phyloP scores from a whole-genome alignment of 2,797 vertebrate genomes.

The Odontamblyopus rebecca region DNA sequence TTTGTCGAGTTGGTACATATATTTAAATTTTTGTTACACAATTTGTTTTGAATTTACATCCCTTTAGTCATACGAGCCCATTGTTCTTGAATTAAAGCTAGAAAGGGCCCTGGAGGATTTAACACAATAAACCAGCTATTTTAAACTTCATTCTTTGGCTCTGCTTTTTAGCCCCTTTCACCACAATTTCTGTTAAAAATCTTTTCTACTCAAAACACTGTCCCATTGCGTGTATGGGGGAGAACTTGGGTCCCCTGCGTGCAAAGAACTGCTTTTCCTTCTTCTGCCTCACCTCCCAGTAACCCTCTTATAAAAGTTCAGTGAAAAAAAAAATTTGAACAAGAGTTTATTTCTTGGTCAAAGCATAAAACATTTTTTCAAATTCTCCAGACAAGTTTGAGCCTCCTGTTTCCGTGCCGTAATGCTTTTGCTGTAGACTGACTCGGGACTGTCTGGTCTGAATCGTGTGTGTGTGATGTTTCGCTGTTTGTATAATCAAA shows the following conservation, averaged over 20 bases:
- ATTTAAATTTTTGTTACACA: background rate
- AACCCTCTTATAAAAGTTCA: slow-evolving; percentile 60
- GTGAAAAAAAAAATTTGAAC: slow-evolving; percentile 34
- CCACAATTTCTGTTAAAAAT: slow-evolving; percentile 47
- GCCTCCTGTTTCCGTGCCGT: slow-evolving; percentile 60
- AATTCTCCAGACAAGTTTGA: slow-evolving; percentile 55
- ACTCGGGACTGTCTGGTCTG: slow-evolving; percentile 47
- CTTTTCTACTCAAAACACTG: slow-evolving; percentile 40
- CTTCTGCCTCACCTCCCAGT: slow-evolving; percentile 45
- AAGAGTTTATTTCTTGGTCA: slow-evolving; percentile 35
- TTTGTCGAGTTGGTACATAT: background rate
- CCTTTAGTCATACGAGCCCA: slow-evolving; percentile 1
- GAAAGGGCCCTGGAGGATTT: slow-evolving; percentile 14
- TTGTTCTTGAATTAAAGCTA: slow-evolving; percentile 21
- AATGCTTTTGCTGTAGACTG: slow-evolving; percentile 57
- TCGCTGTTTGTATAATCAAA: slow-evolving; percentile 68
- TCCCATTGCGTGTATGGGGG: slow-evolving; percentile 33
- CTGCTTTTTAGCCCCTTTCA: slow-evolving; percentile 14
- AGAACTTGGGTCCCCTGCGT: slow-evolving; percentile 56
- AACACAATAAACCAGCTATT: slow-evolving; percentile 34
- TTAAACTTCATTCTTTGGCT: slow-evolving; percentile 11
- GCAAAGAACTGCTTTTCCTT: slow-evolving; percentile 58
- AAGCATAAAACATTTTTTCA: slow-evolving; percentile 44
- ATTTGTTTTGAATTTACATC: slow-evolving; percentile 1
- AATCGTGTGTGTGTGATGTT: slow-evolving; percentile 55